These are phyloP conservation scores for Artemisiospiza belli DNA, from an alignment of 2,113 vertebrate species.

Conservation along the genomic window DNA sequence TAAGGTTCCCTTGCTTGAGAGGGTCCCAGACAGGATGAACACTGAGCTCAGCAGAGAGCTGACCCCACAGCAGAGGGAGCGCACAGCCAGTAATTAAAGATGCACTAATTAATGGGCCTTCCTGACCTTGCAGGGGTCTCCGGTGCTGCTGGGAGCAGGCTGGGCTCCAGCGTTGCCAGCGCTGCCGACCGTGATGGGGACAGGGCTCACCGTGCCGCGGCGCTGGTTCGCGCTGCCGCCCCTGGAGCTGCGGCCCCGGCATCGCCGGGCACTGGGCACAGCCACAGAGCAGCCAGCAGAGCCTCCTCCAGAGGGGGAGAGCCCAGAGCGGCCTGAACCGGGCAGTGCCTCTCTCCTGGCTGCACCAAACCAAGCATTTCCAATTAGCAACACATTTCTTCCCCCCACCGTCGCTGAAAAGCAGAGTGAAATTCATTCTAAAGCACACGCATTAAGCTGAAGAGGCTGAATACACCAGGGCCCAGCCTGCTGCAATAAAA, in stretches of 20 bases:
- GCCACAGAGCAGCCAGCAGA: not conserved
- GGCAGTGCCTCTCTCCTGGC: not conserved
- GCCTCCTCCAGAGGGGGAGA: too few relatives aligned
- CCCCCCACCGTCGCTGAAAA: not conserved
- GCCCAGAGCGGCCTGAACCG: not conserved
- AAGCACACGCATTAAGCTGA: not conserved
- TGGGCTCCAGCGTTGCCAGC: not conserved
- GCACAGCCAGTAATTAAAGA: not conserved
- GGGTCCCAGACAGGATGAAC: not conserved
- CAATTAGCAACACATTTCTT: not conserved
- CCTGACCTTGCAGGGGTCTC: not conserved
- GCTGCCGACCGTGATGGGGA: not conserved
- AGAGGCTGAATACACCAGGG: not conserved
- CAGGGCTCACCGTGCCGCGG: not conserved
- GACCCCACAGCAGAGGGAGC: not conserved
- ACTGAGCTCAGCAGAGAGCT: not conserved
- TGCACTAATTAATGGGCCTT: not conserved
- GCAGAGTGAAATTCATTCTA: not conserved
- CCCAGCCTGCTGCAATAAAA: not conserved
- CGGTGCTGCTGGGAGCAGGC: not conserved
- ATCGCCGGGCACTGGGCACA: rapidly evolving
- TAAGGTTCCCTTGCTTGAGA: not conserved
- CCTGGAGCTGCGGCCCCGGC: not conserved
- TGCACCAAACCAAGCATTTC: not conserved
- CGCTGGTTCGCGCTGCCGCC: too few relatives aligned